phyloP scores from a whole-genome alignment of 2,888 invertebrate species.

The Bibio marci region DNA sequence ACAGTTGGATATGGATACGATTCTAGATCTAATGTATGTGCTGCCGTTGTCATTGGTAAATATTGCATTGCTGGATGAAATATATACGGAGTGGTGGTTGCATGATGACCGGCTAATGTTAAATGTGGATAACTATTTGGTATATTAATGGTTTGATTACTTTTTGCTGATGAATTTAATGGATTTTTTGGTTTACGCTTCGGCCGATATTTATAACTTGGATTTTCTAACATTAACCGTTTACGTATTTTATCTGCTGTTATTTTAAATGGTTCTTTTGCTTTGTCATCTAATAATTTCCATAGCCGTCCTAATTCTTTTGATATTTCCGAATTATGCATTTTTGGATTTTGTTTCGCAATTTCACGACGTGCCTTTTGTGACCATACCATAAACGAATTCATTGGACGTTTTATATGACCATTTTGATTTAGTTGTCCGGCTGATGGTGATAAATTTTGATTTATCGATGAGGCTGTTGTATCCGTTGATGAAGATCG shows the following conservation, averaged over 20 bases:
- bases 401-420: constrained; percentile 95
- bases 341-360: constrained; percentile 98
- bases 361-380: constrained; percentile 93
- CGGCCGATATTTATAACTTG: constrained; percentile 96
- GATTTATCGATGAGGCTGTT: no score
- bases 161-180: no score
- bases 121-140: no score
- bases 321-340: constrained; percentile 98
- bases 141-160: no score
- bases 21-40: no score
- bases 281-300: constrained; percentile 88
- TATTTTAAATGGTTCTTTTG: constrained; percentile 97
- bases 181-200: constrained; percentile 94
- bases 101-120: no score
- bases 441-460: no score
- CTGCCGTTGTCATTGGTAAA: no score
- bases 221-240: constrained; percentile 99
- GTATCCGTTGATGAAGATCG: no score
- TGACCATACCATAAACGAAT: constrained; percentile 99
- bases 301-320: constrained; percentile 95
- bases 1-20: no score
- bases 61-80: no score
- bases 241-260: constrained; percentile 94
- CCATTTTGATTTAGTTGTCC: constrained; percentile 34
- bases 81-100: no score